A percentile compares a stretch with the other conserved stretches of the same genome.
phyloP scores from a whole-genome alignment of 2,797 vertebrate genomes.

The Alca torda region DNA sequence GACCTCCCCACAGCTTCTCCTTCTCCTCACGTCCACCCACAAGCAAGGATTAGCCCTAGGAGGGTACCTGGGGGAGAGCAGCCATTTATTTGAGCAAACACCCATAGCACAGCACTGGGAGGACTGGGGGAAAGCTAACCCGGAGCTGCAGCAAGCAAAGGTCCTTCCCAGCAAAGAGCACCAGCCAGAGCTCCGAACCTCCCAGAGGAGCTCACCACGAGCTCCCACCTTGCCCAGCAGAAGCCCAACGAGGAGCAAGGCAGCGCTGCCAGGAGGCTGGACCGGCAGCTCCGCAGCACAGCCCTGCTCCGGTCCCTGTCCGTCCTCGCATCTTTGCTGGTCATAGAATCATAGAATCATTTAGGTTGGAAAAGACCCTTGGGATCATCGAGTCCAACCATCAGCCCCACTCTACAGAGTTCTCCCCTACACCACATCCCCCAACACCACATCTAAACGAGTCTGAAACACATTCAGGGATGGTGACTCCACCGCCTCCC shows the following conservation, averaged over 20 bases:
- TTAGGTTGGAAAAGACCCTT: no score
- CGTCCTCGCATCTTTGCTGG: background rate
- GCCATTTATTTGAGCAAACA: background rate
- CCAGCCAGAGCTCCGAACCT: background rate
- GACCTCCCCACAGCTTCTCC: slow-evolving; percentile 24
- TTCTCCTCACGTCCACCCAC: background rate
- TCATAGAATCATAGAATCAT: no score
- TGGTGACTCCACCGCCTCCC: no score
- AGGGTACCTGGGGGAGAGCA: background rate
- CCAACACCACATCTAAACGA: no score
- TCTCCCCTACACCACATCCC: no score
- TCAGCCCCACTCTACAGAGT: no score
- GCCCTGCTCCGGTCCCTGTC: background rate
- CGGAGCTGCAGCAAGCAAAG: background rate
- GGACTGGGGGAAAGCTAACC: background rate
- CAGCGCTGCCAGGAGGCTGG: background rate
- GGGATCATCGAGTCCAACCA: no score
- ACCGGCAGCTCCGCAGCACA: background rate
- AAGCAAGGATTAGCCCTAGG: background rate
- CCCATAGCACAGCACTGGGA: background rate
- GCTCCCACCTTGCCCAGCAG: background rate
- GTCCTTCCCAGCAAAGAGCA: background rate
- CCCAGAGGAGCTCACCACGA: background rate
- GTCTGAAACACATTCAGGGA: no score
- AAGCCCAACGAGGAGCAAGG: background rate